Base-by-base conservation (phyloP, 2,113 vertebrate species). In the Pica pica region DNA sequence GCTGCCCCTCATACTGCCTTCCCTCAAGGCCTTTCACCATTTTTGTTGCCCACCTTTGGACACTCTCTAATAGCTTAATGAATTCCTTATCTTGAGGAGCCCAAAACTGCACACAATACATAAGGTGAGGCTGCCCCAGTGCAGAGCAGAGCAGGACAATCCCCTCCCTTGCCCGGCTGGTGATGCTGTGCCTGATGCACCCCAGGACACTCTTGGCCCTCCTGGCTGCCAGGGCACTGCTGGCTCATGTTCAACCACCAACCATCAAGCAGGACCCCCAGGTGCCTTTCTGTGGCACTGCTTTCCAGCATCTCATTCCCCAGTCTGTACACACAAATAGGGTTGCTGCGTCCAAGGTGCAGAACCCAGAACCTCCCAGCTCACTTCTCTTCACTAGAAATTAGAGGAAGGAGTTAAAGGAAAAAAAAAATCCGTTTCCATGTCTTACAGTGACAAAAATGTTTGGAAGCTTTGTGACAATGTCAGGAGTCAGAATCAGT, bases 1-100 rank as follows among this genome's bases (percentile, higher is more conserved):
- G 28, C 16, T 1, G 1, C 33, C 53, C 15, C 23, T 7, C 39
- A 46, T 1, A 21, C 0, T 0, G 23, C 37, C 39, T n/a, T 11
- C 7, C 7, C 24, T 68, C 4, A 3, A 75, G 78, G 28, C 33
- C 13, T n/a, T 24, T 67, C 39, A 60, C 16, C 11, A 60, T 46
- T 9, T 52, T n/a, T 2, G 1, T 15, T 39, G 19, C 10, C 19
- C 23, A 59, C 7, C 28, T 52, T 28, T 75, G 77, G 53, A 41
- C 6, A 18, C 19, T 24, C 23, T 52, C 0, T 39, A n/a, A n/a
- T 13, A 52, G 28, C 11, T 59, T 21, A 28, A 65, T 74, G 16
- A 59, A 13, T 52, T 52, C 31, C 15, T 39, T 15, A 21, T 16
- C 53, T 7, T 60, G 13, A 10, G 4, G 53, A 12, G 16, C 60